A percentile compares a stretch with the other conserved stretches of the same genome.
phyloP scores from a whole-genome alignment of 2,113 vertebrate species.

The Entosphenus tridentatus region DNA sequence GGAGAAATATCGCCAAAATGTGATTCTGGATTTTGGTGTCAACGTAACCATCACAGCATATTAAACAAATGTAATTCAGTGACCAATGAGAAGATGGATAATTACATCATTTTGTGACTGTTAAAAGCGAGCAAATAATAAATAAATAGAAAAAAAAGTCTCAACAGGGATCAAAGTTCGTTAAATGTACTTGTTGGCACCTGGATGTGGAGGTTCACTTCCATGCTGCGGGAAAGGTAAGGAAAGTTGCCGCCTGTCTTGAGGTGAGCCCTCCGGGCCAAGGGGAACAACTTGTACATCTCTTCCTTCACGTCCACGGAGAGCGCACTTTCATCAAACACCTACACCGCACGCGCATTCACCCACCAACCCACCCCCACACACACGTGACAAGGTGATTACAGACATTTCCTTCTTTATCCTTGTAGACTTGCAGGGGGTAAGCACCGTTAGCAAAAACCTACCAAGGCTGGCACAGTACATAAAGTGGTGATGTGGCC shows the following conservation, averaged over 20 bases:
- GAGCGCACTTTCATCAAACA: constrained; percentile 90
- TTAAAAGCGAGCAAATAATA: background rate
- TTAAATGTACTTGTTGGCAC: constrained; percentile 20
- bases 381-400: too few species aligned
- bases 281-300: constrained; percentile 93
- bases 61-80: background rate
- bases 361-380: too few species aligned
- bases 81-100: background rate
- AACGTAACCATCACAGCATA: background rate
- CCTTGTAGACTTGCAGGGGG: too few species aligned
- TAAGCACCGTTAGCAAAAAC: too few species aligned
- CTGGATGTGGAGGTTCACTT: constrained; percentile 86
- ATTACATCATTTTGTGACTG: background rate
- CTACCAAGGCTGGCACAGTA: too few species aligned
- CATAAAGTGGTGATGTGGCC: too few species aligned
- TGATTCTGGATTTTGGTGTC: too few species aligned
- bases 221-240: constrained; percentile 72
- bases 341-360: constrained; percentile 21
- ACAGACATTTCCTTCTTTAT: too few species aligned
- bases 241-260: constrained; percentile 96
- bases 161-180: background rate
- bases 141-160: background rate
- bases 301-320: constrained; percentile 88
- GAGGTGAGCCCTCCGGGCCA: constrained; percentile 74
- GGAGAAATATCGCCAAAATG: too few species aligned